Percentiles rank a stretch among this genome's conserved stretches.
Conservation (phyloP, 2,888 invertebrate species). For the Drosophila borealis region DNA sequence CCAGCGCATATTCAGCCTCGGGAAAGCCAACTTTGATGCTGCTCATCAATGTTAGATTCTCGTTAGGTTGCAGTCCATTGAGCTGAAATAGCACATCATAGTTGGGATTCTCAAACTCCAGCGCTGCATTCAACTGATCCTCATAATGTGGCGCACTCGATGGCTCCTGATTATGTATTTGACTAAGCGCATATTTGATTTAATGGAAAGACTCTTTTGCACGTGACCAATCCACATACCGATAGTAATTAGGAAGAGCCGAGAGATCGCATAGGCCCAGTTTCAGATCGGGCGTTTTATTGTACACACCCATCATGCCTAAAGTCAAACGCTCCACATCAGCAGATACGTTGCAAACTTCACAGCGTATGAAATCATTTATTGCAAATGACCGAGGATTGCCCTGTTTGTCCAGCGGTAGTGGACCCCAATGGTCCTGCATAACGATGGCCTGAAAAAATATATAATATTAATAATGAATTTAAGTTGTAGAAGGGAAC, state of each 20-base stretch:
- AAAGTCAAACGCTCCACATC: slow-evolving; percentile 95
- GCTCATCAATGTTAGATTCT: slow-evolving; percentile 80
- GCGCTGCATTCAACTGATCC: slow-evolving; percentile 92
- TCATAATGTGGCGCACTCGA: slow-evolving; percentile 88
- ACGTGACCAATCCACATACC: slow-evolving; percentile 88
- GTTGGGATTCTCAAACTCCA: slow-evolving; percentile 95
- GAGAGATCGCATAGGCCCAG: slow-evolving; percentile 93
- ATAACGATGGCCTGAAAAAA: slow-evolving; percentile 58
- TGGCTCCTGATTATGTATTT: slow-evolving; percentile 54
- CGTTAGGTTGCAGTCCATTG: slow-evolving; percentile 85
- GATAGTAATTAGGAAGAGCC: slow-evolving; percentile 93
- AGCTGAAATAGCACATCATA: slow-evolving; percentile 93
- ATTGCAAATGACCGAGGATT: slow-evolving; percentile 91
- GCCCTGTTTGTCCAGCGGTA: slow-evolving; percentile 89
- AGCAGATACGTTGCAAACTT: slow-evolving; percentile 93
- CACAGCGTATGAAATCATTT: slow-evolving; percentile 95
- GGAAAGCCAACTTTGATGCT: slow-evolving; percentile 90
- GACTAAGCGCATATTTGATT: slow-evolving; percentile 22
- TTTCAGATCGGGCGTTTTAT: slow-evolving; percentile 89
- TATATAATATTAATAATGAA: neutral
- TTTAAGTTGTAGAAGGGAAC: neutral
- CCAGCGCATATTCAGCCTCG: slow-evolving; percentile 92
- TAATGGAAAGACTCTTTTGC: neutral
- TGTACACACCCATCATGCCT: slow-evolving; percentile 93
- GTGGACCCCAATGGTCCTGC: slow-evolving; percentile 60